Evolutionary conservation across 2,888 invertebrate species (phyloP), one percentile per base, ranked within the genome.

Genomic region (Dicyrtoma fusca): DNA sequence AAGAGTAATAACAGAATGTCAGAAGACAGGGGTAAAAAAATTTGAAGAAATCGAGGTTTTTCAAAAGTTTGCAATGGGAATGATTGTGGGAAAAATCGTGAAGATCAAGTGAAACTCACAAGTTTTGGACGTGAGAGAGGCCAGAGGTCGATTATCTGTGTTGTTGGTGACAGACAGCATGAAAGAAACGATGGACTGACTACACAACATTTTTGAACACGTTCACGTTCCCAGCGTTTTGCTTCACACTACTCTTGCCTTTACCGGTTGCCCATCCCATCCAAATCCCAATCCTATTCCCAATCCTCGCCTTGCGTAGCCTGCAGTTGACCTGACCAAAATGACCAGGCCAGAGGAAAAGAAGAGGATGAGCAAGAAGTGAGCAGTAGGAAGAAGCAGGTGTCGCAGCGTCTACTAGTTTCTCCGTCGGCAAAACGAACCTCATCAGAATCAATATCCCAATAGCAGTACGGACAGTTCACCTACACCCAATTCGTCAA

Each of bases 51-150:
- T 53, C 10, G 19, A 34, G 61, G 44, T 42, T 42, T 61, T 42
- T 61, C 42, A 42, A 61, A 61, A 61, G 19, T n/a, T 34, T 26
- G 17, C 44, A 61, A 61, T 23, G 45, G 45, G 34, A 57, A 55
- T 5, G 44, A 57, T 10, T 11, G 57, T 1, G 61, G 44, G 49
- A 11, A 21, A 59, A 59, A n/a, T 21, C 44, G 23, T 19, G 44
- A 62, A 21, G 14, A 59, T 45, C 55, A 68, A 68, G 68, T 68
- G 68, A 68, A 68, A 68, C 68, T 68, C 42, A 42, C 26, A 42
- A 74, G 45, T 57, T 55, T 13, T 68, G 57, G 25, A 76, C 75
- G 77, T 77, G 76, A 77, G 77, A 78, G 73, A 75, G 78, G 76
- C 75, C 74, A 78, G 70, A 78, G 78, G 76, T 78, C 70, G 71